A percentile compares a stretch with the other conserved stretches of the same genome.
These are phyloP conservation scores for Drosophila bocqueti DNA, from an alignment of 1,140 invertebrate species.

Conservation along the genomic window DNA sequence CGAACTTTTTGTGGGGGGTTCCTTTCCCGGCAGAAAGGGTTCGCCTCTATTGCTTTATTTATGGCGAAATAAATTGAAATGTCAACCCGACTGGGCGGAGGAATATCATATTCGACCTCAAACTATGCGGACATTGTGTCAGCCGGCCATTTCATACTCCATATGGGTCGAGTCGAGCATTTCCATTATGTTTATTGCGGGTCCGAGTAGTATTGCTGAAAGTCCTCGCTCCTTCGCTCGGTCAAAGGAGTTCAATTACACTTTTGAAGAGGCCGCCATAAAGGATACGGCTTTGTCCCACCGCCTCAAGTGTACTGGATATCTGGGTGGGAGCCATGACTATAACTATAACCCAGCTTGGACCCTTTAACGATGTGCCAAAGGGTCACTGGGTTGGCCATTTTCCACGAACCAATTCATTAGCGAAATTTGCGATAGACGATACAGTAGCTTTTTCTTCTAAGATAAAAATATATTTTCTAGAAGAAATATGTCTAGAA, in stretches of 20 bases:
- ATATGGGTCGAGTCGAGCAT: constrained; percentile 41
- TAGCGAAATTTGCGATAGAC: neutral
- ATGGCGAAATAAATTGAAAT: constrained; percentile 84
- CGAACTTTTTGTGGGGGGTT: constrained; percentile 32
- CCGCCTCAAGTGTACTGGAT: constrained; percentile 20
- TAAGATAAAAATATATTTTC: neutral
- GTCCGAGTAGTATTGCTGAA: constrained; percentile 21
- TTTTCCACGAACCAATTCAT: constrained; percentile 32
- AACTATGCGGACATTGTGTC: constrained; percentile 70
- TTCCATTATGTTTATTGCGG: constrained; percentile 58
- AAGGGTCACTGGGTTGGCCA: constrained; percentile 15
- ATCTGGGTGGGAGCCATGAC: neutral
- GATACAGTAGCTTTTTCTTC: constrained; percentile 2
- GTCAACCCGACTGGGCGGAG: constrained; percentile 70
- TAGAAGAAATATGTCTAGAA: neutral
- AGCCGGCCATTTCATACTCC: constrained; percentile 58
- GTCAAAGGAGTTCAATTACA: constrained; percentile 60
- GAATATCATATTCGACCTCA: constrained; percentile 76
- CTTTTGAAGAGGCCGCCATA: constrained; percentile 56
- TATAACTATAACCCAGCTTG: constrained; percentile 22
- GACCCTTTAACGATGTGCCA: constrained; percentile 43
- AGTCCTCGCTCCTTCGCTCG: constrained; percentile 8
- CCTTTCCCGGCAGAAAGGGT: constrained; percentile 59
- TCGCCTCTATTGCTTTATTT: constrained; percentile 77
- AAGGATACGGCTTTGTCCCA: constrained; percentile 39